A percentile compares a stretch with the other conserved stretches of the same genome.
These are phyloP conservation scores for Pangasius sanitwongsei DNA, from an alignment of 2,797 vertebrate genomes.

Conservation along the genomic window DNA sequence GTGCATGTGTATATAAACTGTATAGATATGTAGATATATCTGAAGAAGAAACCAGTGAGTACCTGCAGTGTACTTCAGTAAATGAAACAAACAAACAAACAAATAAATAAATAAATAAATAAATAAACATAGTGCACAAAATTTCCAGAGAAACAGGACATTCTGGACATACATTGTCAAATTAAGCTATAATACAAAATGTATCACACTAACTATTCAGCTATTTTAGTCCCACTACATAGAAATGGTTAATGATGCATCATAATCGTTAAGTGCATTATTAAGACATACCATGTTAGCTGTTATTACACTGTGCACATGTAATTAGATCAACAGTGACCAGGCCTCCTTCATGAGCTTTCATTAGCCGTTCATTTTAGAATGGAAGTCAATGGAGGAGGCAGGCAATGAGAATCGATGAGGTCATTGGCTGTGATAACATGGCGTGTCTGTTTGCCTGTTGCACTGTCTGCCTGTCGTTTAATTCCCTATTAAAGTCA, in stretches of 20 bases:
- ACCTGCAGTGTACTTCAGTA: neutral
- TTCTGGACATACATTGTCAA: slow-evolving; percentile 19
- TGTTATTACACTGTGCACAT: slow-evolving; percentile 57
- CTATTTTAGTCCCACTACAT: slow-evolving; percentile 36
- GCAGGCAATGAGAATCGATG: slow-evolving; percentile 61
- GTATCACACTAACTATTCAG: slow-evolving; percentile 25
- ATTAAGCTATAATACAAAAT: slow-evolving; percentile 16
- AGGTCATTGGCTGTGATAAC: slow-evolving; percentile 45
- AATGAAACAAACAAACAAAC: neutral
- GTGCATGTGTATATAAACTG: neutral
- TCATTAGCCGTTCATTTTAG: slow-evolving; percentile 58
- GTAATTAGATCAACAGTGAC: slow-evolving; percentile 58
- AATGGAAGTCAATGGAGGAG: slow-evolving; percentile 54
- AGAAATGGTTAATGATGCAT: slow-evolving; percentile 42
- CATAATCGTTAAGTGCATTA: slow-evolving; percentile 56
- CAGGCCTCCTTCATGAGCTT: slow-evolving; percentile 55
- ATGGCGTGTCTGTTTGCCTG: slow-evolving; percentile 57
- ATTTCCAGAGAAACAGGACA: neutral
- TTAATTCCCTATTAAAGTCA: slow-evolving; percentile 59
- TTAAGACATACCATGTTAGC: slow-evolving; percentile 59
- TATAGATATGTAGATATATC: neutral
- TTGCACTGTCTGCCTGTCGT: slow-evolving; percentile 47
- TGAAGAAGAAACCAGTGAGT: neutral
- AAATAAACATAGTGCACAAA: neutral
- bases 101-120: neutral